Evolutionary conservation across 2,888 invertebrate genomes (phyloP), one percentile per base, ranked within the genome.

Genomic region (Hermodice carunculata): DNA sequence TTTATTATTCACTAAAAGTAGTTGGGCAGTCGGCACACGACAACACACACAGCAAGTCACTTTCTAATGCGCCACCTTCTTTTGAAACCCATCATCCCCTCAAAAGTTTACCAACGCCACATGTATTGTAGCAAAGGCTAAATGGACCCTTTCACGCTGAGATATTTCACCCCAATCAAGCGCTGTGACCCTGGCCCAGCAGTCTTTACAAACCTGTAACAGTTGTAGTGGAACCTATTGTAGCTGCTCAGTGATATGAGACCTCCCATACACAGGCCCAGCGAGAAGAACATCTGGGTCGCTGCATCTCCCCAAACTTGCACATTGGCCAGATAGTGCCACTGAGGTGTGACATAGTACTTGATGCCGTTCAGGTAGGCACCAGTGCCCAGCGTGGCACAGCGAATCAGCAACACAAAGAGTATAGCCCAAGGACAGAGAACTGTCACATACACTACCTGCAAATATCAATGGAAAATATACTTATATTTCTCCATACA

Each of bases 391-490:
- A 82, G 75, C 37, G 76, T 78, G 59, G 78, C 67, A 3, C 77
- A 75, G 44, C 80, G 77, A 22, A 81, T 70, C 43, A 81, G 67
- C 19, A 82, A 69, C 8, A 79, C 74, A 49, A 82, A 52, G 53
- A 82, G 75, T 31, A 80, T 71, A 32, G 82, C 31, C 63, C 78
- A 76, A 6, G 82, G 81, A 40, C 81, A 71, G 3, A 71, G 73
- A 5, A 80, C 81, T 28, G 81, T 78, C 66, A 79, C 53, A 67
- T 81, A 81, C 5, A 81, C 77, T 11, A 81, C 76, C 82, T 82
- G 71, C 4, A 71, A 61, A 17, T 3, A 22, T 14, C n/a, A n/a
- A 24, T 22, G 19, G 19, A 6, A 44, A 44, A n/a, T n/a, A n/a
- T n/a, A n/a, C n/a, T n/a, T n/a, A n/a, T n/a, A n/a, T n/a, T n/a